Conservation (phyloP, 92 coral and sea anemone species). For the Palythoa grandiflora region DNA sequence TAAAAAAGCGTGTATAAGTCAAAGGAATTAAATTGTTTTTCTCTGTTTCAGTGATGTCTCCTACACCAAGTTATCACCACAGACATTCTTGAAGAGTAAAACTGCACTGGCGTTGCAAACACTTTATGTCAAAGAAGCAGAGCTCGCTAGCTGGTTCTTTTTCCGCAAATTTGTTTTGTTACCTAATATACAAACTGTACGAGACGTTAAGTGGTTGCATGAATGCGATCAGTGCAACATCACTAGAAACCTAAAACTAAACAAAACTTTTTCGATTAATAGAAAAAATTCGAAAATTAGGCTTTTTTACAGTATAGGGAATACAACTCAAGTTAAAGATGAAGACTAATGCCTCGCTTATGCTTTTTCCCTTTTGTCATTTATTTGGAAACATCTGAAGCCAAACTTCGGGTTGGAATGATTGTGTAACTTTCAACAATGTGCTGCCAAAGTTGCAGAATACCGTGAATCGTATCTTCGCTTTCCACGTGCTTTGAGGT, state of each 20-base stretch:
- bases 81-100: neutral
- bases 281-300: neutral
- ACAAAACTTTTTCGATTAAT: too few relatives aligned
- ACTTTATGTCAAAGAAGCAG: neutral
- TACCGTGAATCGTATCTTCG: neutral
- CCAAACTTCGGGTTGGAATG: neutral
- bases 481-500: neutral
- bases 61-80: neutral
- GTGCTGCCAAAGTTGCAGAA: too few relatives aligned
- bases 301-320: neutral
- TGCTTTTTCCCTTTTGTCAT: neutral
- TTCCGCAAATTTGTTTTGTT: neutral
- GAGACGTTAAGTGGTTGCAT: neutral
- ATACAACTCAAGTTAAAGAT: neutral
- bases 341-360: neutral
- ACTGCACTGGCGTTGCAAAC: too few relatives aligned
- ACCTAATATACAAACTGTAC: neutral
- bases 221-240: neutral
- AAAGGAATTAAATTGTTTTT: too few relatives aligned
- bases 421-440: too few relatives aligned
- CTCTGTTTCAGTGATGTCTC: neutral
- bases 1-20: too few relatives aligned
- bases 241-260: neutral
- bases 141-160: too few relatives aligned
- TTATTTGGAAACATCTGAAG: neutral